These are phyloP conservation scores for Pholis gunnellus DNA, from an alignment of 2,113 vertebrate species.

Conservation along the genomic window DNA sequence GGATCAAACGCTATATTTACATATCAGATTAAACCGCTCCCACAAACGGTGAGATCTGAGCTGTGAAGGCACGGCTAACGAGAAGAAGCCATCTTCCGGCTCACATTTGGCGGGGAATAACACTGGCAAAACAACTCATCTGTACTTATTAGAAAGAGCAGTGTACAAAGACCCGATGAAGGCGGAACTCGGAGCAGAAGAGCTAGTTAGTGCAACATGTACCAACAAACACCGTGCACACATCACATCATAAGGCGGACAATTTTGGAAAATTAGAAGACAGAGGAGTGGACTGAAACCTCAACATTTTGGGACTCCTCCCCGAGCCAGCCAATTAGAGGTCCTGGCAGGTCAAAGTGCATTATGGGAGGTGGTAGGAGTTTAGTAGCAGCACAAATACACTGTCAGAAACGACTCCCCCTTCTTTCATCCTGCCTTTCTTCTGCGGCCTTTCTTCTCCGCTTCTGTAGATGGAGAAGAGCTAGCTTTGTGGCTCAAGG, in stretches of 20 bases:
- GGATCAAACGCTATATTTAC: slow-evolving; percentile 95
- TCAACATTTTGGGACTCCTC: slow-evolving; percentile 89
- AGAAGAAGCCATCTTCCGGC: slow-evolving; percentile 88
- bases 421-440: slow-evolving; percentile 85
- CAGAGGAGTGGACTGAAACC: slow-evolving; percentile 89
- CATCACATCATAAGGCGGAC: slow-evolving; percentile 37
- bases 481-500: slow-evolving; percentile 93
- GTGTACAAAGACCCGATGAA: slow-evolving; percentile 54
- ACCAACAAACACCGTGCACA: slow-evolving; percentile 30
- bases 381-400: slow-evolving; percentile 91
- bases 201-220: slow-evolving; percentile 61
- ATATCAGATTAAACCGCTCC: slow-evolving; percentile 96
- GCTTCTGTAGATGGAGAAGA: slow-evolving; percentile 86
- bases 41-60: slow-evolving; percentile 90
- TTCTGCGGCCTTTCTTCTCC: slow-evolving; percentile 89
- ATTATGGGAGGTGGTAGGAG: slow-evolving; percentile 91
- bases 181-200: slow-evolving; percentile 19
- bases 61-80: slow-evolving; percentile 87
- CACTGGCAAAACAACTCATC: slow-evolving; percentile 84
- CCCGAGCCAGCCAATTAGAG: slow-evolving; percentile 92
- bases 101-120: slow-evolving; percentile 34
- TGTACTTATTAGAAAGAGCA: slow-evolving; percentile 76
- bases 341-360: slow-evolving; percentile 91
- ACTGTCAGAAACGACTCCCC: slow-evolving; percentile 87
- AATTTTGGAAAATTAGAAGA: slow-evolving; percentile 86